Percentiles rank a stretch among this genome's conserved stretches.
Evolutionary conservation across 2,113 vertebrate genomes (phyloP).

Genomic region (Ovis canadensis): DNA sequence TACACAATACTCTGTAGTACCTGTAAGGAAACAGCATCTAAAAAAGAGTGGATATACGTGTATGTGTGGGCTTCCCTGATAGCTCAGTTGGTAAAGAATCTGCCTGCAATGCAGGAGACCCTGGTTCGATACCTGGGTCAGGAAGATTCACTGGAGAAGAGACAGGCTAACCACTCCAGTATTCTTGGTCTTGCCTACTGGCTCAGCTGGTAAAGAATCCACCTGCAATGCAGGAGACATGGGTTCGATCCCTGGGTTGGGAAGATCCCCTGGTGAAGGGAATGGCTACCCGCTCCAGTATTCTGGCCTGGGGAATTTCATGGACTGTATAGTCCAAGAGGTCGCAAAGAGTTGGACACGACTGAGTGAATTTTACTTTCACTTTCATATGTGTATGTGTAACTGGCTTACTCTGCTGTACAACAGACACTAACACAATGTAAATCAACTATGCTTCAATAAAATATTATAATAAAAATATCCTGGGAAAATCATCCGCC

Average conservation of each 20-base stretch:
- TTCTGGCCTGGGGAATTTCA: not conserved
- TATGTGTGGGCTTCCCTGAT: not conserved
- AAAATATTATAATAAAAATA: not conserved
- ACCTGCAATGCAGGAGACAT: not conserved
- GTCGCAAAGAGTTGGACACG: not conserved
- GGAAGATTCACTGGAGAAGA: not conserved
- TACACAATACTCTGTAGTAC: not conserved
- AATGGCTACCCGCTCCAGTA: not conserved
- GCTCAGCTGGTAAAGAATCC: not conserved
- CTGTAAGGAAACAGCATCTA: not conserved
- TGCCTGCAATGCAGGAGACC: not conserved
- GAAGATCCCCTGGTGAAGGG: not conserved
- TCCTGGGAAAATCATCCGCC: not conserved
- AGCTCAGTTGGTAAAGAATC: not conserved
- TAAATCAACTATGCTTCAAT: not conserved
- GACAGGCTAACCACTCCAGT: not conserved
- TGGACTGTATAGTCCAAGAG: not conserved
- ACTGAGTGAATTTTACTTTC: not conserved
- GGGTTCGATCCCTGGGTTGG: not conserved
- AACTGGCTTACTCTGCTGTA: not conserved
- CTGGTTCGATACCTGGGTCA: not conserved
- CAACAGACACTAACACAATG: not conserved
- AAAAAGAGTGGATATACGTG: not conserved
- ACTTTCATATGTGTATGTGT: not conserved
- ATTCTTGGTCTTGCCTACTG: not conserved